Base-by-base conservation (phyloP, 1,140 invertebrate genomes). In the Gyrodactylus salaris region DNA sequence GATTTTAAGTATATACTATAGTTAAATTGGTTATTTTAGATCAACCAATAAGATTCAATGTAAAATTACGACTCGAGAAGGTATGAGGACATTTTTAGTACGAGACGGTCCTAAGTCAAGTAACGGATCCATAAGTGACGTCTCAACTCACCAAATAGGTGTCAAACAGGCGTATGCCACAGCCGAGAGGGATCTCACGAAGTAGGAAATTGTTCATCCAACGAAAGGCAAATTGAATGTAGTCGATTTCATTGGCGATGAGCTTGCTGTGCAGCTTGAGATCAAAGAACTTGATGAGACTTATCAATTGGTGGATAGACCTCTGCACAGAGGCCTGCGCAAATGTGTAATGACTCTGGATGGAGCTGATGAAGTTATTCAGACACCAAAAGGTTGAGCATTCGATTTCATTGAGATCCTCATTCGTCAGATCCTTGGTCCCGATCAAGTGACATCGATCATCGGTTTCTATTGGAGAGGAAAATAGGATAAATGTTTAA, bases 131-230 rank as follows among this genome's bases (percentile, higher is more conserved):
- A 21, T 19, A 54, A 20, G 23, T 75, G 19, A 20, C 24, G 0
- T 20, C 23, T 27, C 20, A n/a, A 76, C 76, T 74, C 77, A 84
- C 90, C 74, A 96, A 83, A 84, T 98, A 98, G n/a, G 94, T 98
- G 81, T 99, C 95, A 94, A 94, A 99, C 16, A 99, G 81, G 34
- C 95, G 84, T 76, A 99, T 95, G n/a, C 91, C 94, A 82, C 93
- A 97, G 69, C 89, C 84, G 21, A 99, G 83, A 1, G 95, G 95
- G 69, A 99, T 86, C 83, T 99, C 95, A 75, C 95, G 83, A 77
- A 96, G 98, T 75, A 98, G 83, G 72, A 99, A 83, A 84, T 99
- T 99, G 82, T 99, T 99, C 89, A 99, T 95, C 95, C 95, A 99
- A n/a, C 95, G 86, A 82, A 99, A 99, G 1, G 94, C 92, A 83